Percentiles rank a stretch among this genome's conserved stretches.
Conservation (phyloP, 2,888 invertebrate species). For the Amaurobius ferox region DNA sequence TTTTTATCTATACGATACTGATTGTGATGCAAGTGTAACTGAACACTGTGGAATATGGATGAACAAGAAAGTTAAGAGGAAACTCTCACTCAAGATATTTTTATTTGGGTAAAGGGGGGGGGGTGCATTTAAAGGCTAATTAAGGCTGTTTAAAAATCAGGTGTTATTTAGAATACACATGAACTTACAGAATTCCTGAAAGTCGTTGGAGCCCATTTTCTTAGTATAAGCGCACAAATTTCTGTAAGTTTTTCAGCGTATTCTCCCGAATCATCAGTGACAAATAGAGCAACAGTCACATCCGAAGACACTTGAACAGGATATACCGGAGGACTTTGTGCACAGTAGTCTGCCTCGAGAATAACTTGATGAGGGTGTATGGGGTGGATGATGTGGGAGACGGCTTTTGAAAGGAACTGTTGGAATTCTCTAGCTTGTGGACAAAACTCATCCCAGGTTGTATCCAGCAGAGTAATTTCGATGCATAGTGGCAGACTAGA, state of each 20-base stretch:
- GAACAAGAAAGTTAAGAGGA: no score
- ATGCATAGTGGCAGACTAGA: constrained; percentile 55
- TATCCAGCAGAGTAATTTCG: constrained; percentile 57
- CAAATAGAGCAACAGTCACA: constrained; percentile 35
- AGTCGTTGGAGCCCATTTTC: constrained; percentile 55
- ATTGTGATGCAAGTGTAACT: no score
- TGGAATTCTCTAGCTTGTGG: constrained; percentile 51
- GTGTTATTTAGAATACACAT: no score
- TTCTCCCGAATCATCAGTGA: constrained; percentile 55
- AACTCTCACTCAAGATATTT: no score
- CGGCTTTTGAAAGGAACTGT: constrained; percentile 49
- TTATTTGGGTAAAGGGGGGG: no score
- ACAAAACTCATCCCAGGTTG: constrained; percentile 71
- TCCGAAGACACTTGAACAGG: constrained; percentile 22
- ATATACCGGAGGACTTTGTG: background rate
- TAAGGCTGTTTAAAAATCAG: no score
- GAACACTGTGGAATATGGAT: no score
- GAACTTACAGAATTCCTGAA: constrained; percentile 54
- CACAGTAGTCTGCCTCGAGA: constrained; percentile 39
- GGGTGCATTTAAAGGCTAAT: no score
- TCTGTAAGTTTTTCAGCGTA: constrained; percentile 62
- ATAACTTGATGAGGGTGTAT: constrained; percentile 48
- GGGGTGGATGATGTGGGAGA: constrained; percentile 38
- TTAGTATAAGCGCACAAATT: constrained; percentile 51
- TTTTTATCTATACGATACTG: no score